phyloP scores from a whole-genome alignment of 2,113 vertebrate genomes.

The Siniperca chuatsi region DNA sequence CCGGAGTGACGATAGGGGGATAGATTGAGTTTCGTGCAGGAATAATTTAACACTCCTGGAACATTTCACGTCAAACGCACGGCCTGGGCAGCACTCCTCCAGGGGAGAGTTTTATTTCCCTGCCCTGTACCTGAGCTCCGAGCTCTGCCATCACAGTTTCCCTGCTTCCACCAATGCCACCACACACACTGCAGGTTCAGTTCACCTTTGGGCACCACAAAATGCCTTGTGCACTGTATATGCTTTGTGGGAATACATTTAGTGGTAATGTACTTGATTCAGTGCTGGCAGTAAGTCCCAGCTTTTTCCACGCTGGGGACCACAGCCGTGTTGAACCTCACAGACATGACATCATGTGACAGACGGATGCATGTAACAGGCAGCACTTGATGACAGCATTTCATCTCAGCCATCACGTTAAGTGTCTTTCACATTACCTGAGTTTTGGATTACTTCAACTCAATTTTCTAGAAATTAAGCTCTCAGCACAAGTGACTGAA shows the following conservation, averaged over 20 bases:
- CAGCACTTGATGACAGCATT: slow-evolving; percentile 34
- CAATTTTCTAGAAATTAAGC: slow-evolving; percentile 6
- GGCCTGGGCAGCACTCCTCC: slow-evolving; percentile 43
- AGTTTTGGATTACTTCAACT: slow-evolving; percentile 41
- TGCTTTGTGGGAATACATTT: slow-evolving; percentile 36
- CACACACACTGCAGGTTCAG: slow-evolving; percentile 14
- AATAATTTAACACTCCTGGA: slow-evolving; percentile 81
- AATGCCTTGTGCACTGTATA: slow-evolving; percentile 25
- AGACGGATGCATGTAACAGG: slow-evolving; percentile 55
- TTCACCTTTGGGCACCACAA: slow-evolving; percentile 43
- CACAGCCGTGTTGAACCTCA: slow-evolving; percentile 28
- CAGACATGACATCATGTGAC: slow-evolving; percentile 72
- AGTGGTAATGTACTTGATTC: slow-evolving; percentile 36
- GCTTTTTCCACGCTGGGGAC: slow-evolving; percentile 51
- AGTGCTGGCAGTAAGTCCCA: slow-evolving; percentile 51
- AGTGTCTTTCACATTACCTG: slow-evolving; percentile 47
- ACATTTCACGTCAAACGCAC: slow-evolving; percentile 77
- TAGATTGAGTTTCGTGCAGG: slow-evolving; percentile 71
- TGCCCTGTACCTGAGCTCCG: slow-evolving; percentile 43
- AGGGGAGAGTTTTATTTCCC: slow-evolving; percentile 72
- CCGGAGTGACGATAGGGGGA: slow-evolving; percentile 21
- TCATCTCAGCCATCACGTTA: slow-evolving; percentile 41
- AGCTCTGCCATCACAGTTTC: slow-evolving; percentile 52
- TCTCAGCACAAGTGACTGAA: slow-evolving; percentile 22
- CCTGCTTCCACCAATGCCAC: slow-evolving; percentile 11